Percentiles rank a stretch among this genome's conserved stretches.
Evolutionary conservation across 1,140 invertebrate species (phyloP).

Genomic region (Rhysida immarginata): DNA sequence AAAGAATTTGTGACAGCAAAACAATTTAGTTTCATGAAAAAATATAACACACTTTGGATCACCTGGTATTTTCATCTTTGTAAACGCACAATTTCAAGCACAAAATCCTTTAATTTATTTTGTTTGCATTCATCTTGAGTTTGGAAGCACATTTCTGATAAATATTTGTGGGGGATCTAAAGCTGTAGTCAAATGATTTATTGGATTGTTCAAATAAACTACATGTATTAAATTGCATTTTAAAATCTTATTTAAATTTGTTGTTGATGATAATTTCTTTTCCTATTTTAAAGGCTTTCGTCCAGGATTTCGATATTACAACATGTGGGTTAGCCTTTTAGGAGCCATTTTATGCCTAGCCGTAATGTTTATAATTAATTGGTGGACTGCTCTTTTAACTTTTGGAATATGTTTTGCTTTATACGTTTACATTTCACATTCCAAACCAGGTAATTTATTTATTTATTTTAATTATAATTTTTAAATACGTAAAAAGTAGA

Average conservation of each 20-base stretch:
- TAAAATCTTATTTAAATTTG: constrained; percentile 1
- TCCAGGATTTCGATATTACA: constrained; percentile 33
- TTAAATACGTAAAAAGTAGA: too few species aligned
- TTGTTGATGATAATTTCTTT: background rate
- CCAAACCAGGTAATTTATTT: constrained; percentile 30
- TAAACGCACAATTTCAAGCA: too few species aligned
- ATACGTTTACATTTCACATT: constrained; percentile 32
- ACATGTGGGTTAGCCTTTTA: constrained; percentile 38
- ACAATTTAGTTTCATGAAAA: too few species aligned
- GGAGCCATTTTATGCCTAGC: constrained; percentile 36
- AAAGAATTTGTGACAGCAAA: too few species aligned
- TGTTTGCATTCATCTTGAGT: too few species aligned
- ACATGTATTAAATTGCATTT: background rate
- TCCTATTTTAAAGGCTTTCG: constrained; percentile 9
- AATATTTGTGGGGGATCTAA: too few species aligned
- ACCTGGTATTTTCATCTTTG: too few species aligned
- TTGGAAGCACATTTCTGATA: too few species aligned
- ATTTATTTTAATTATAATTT: background rate
- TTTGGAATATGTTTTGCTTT: constrained; percentile 32
- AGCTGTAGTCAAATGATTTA: background rate
- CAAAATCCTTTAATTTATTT: too few species aligned
- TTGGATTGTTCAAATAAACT: background rate
- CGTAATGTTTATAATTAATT: constrained; percentile 44
- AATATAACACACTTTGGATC: too few species aligned
- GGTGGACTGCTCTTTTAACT: constrained; percentile 37